Conservation (phyloP, 2,113 vertebrate genomes). For the Mohoua ochrocephala region DNA sequence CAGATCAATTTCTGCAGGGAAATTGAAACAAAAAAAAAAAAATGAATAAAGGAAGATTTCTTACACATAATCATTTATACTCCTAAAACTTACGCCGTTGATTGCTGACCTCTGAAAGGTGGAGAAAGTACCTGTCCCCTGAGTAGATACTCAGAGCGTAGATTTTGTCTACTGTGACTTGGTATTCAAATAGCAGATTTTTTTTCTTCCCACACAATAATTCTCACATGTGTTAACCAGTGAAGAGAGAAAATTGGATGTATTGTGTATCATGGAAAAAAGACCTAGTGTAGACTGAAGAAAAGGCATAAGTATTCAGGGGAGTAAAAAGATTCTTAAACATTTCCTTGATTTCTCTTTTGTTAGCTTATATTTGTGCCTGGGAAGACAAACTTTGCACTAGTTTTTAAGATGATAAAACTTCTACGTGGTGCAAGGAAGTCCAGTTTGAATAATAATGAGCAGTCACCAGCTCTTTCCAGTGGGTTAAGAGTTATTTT, state of each 20-base stretch:
- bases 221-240: neutral
- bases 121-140: constrained; percentile 7
- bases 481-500: neutral
- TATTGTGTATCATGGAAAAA: neutral
- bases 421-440: neutral
- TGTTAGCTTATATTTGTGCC: neutral
- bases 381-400: neutral
- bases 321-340: neutral
- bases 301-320: neutral
- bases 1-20: constrained; percentile 31
- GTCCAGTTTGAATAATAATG: neutral
- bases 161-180: constrained; percentile 4
- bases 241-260: constrained; percentile 34
- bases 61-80: neutral
- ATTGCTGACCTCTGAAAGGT: constrained; percentile 6
- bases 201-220: neutral
- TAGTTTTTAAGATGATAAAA: neutral
- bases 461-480: neutral
- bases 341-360: neutral
- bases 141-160: neutral
- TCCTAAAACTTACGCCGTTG: neutral
- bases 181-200: neutral
- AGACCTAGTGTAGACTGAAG: neutral
- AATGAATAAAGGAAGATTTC: neutral
- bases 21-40: neutral